Evolutionary conservation across 2,888 invertebrate genomes (phyloP).

Genomic region (Gymnosoma rotundatum): DNA sequence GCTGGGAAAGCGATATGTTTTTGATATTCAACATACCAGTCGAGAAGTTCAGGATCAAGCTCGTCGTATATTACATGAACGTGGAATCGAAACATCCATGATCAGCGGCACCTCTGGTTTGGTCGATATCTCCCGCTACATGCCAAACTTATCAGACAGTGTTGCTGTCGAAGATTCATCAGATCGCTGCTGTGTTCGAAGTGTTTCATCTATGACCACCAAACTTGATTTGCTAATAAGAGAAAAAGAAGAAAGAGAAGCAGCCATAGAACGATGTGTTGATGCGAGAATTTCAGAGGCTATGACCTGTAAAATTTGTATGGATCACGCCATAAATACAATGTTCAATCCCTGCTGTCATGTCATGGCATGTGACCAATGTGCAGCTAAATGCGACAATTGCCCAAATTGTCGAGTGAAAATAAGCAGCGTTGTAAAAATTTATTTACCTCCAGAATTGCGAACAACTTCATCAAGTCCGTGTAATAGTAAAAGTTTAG

Average conservation of each 20-base stretch:
- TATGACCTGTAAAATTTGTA: conserved; percentile 93
- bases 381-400: conserved; percentile 85
- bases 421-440: conserved; percentile 80
- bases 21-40: conserved; percentile 94
- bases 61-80: conserved; percentile 87
- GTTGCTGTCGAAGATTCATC: not conserved
- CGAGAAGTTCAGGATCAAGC: conserved; percentile 95
- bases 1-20: conserved; percentile 93
- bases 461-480: conserved; percentile 74
- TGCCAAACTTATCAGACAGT: conserved; percentile 68
- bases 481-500: not conserved
- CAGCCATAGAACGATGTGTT: conserved; percentile 81
- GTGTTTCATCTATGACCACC: conserved; percentile 68
- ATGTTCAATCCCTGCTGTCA: conserved; percentile 95
- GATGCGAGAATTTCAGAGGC: conserved; percentile 84
- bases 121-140: conserved; percentile 43
- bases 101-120: conserved; percentile 2
- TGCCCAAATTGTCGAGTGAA: conserved; percentile 82
- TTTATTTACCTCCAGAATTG: conserved; percentile 81
- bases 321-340: conserved; percentile 92
- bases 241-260: conserved; percentile 80
- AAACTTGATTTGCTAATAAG: conserved; percentile 80
- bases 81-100: conserved; percentile 78
- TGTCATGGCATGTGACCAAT: conserved; percentile 90
- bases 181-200: not conserved